Base-by-base conservation (phyloP, 2,888 invertebrate genomes). In the Athrips mouffetella region DNA sequence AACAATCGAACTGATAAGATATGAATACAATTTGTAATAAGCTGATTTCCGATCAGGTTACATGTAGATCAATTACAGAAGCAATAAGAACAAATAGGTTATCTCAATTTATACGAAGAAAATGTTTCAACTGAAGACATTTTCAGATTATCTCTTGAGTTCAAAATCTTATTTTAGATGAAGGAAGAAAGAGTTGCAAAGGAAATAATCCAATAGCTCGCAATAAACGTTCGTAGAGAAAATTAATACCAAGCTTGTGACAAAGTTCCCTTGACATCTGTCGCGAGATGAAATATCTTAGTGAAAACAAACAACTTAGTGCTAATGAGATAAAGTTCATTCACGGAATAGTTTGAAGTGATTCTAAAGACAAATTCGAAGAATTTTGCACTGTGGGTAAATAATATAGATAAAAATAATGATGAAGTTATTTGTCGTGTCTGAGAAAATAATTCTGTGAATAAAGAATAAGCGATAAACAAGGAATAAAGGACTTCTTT, bases 171-270 rank as follows among this genome's bases (percentile, higher is more conserved):
- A 74, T 76, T 78, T 73, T 67, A 73, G 68, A 74, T 62, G 62
- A 52, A 65, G 65, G 68, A 73, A 71, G 75, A 72, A 68, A 72
- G 74, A 76, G 68, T 76, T 68, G 70, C 70, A 67, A 70, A 73
- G 73, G 76, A 78, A 76, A 81, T 83, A 82, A 85, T 80, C 78
- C 81, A 83, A 83, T 84, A 77, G 77, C 65, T 67, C 66, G 67
- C 78, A 77, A 80, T 83, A 80, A 80, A 73, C 67, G 65, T 67
- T 66, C 73, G 81, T 68, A 73, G 73, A 75, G 75, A 70, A 81
- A 81, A 82, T 83, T 84, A 82, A 80, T 81, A 83, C 70, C 65
- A 72, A 70, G 70, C 70, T 70, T 66, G 69, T 72, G 71, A 79
- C 82, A 77, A 76, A 80, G 73, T 77, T 73, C 75, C 76, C 78